These are phyloP conservation scores for Leucosticte australis DNA, from an alignment of 2,113 vertebrate species.

Conservation along the genomic window DNA sequence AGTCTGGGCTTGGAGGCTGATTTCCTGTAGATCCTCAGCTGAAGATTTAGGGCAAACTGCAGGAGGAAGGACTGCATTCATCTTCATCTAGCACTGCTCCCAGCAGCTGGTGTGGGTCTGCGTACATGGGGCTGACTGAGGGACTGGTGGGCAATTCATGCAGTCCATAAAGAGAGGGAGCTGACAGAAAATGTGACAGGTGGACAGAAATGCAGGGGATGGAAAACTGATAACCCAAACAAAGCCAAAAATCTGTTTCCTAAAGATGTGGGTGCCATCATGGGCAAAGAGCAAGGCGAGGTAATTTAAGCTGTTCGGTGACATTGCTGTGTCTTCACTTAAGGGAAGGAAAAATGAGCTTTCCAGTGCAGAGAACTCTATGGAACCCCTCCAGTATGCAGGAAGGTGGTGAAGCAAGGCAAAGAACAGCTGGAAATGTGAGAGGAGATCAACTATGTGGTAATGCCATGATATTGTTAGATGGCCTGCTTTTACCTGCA, in stretches of 20 bases:
- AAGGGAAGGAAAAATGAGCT: not conserved
- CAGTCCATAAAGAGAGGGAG: not conserved
- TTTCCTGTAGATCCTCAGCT: not conserved
- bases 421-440: not conserved
- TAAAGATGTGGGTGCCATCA: not conserved
- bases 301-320: not conserved
- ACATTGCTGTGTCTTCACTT: not conserved
- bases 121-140: fast-evolving
- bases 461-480: not conserved
- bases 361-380: not conserved
- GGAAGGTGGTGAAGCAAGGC: not conserved
- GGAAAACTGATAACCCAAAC: not conserved
- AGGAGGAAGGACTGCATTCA: not conserved
- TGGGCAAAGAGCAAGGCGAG: not conserved
- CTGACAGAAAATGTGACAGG: not conserved
- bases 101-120: not conserved
- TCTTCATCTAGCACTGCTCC: not conserved
- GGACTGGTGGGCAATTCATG: not conserved
- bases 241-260: not conserved
- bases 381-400: not conserved
- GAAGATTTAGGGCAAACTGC: not conserved
- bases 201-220: not conserved
- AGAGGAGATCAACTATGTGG: not conserved
- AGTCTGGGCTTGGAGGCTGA: not conserved
- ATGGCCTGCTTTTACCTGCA: not conserved